Evolutionary conservation across 2,888 invertebrate species (phyloP), one percentile per base, ranked within the genome.

Genomic region (Campaea margaritaria): DNA sequence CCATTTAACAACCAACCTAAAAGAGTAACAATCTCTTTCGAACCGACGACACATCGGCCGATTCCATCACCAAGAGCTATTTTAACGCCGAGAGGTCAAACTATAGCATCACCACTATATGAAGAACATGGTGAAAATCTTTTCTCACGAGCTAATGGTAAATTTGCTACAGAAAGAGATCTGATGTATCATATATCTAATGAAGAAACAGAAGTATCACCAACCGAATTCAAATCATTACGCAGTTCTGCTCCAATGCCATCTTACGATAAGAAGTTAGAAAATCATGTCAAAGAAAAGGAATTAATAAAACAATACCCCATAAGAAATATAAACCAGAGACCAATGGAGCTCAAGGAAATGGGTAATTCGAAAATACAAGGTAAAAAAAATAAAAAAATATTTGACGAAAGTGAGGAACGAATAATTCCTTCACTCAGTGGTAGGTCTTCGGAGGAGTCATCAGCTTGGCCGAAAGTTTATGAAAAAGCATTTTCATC

Each of bases 1-100:
- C 52, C 67, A 43, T 66, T 71, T 9, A 71, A 62, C 56, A 68
- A 27, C 12, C 36, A 56, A 43, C 58, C 36, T 38, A 79, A 60
- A 56, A 79, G 77, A 62, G 67, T 80, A 13, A 79, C 74, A 58
- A 77, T 83, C 27, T 72, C 79, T 2, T 77, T 83, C 68, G 65
- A 54, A 14, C 61, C 73, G 8, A 71, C 74, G 0, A 74, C 74
- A 47, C 31, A 63, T 7, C 56, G 16, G 14, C 67, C 73, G 16
- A 44, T 63, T 12, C 12, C 28, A 44, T 21, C 51, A 50, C 16
- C 36, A 54, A n/a, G 46, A 51, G 41, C 46, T 4, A 21, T 50
- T 2, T 28, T 43, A 1, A 60, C 27, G 43, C 41, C 31, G 54
- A 52, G 42, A 47, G 50, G 16, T 47, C 41, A 46, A 14, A 46